Evolutionary conservation across 2,797 vertebrate genomes (phyloP), one percentile per base, ranked within the genome.

Genomic region (Sebastes iracundus): DNA sequence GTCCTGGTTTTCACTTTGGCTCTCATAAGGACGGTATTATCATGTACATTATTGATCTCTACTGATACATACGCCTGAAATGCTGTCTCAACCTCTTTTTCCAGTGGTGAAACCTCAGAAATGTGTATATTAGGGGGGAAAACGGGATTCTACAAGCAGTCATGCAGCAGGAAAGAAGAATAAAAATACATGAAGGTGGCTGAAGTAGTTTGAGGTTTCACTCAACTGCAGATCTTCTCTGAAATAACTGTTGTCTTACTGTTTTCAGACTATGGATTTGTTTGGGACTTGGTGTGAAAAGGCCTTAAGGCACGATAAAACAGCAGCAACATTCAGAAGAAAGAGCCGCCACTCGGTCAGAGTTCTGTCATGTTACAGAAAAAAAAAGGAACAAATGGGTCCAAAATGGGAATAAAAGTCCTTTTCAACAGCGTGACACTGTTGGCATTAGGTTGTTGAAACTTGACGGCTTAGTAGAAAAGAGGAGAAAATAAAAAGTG

Each of bases 391-490:
- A 81, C 60, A 82, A 32, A 73, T 1, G 28, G 46, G 49, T 81
- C 68, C 75, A 66, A 61, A 67, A 59, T 8, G 67, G 13, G 27
- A 62, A 72, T 33, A 53, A 79, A 79, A 10, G 80, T 88, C 81
- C 4, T 33, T 72, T 74, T 83, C 80, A 86, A 58, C 72, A 61
- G 71, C 7, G 42, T 49, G 70, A 79, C 69, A 73, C 77, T 73
- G 77, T 53, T 58, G 88, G 52, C 81, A 86, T 88, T 85, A 79
- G 83, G 65, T 82, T 49, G 81, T 60, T 86, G 83, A 42, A 46
- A 60, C 75, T 75, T 76, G 75, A 83, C 11, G 68, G 81, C 78
- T 86, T 83, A 72, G 73, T 82, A 86, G 66, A 88, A 87, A 87
- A 74, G 27, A 75, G 22, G 69, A 42, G 75, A 18, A 80, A 66